Conservation (phyloP, 2,113 vertebrate species). For the Nesogale talazaci region DNA sequence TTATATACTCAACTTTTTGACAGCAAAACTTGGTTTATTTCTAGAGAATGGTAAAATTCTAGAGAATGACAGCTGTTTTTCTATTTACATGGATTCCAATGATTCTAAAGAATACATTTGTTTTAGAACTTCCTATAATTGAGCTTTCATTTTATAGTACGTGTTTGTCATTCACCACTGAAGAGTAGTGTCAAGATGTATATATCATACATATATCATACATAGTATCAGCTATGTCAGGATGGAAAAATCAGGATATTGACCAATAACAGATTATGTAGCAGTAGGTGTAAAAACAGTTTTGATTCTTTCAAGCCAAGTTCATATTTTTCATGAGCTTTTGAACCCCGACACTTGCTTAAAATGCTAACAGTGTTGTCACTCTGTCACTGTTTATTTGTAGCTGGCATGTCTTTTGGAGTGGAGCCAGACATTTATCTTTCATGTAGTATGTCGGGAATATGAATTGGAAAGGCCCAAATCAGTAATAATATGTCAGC, state of each 20-base stretch:
- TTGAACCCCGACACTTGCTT: neutral
- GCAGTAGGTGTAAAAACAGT: neutral
- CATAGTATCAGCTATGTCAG: constrained; percentile 9
- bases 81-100: neutral
- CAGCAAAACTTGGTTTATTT: constrained; percentile 6
- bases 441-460: constrained; percentile 95
- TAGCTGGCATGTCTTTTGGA: constrained; percentile 93
- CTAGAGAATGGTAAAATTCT: neutral
- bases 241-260: neutral
- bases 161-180: neutral
- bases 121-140: constrained; percentile 42
- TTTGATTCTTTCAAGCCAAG: neutral
- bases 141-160: constrained; percentile 38
- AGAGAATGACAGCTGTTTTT: constrained; percentile 36
- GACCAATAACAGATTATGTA: neutral
- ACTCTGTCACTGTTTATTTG: constrained; percentile 55
- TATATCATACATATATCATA: no score
- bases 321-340: neutral
- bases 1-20: constrained; percentile 33
- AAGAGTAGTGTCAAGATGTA: neutral
- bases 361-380: neutral
- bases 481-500: constrained; percentile 94
- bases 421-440: constrained; percentile 96
- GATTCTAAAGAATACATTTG: neutral
- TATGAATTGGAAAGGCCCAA: constrained; percentile 98